Percentiles rank a stretch among this genome's conserved stretches.
These are phyloP conservation scores for Scatophagus argus DNA, from an alignment of 2,113 vertebrate species.

Conservation along the genomic window DNA sequence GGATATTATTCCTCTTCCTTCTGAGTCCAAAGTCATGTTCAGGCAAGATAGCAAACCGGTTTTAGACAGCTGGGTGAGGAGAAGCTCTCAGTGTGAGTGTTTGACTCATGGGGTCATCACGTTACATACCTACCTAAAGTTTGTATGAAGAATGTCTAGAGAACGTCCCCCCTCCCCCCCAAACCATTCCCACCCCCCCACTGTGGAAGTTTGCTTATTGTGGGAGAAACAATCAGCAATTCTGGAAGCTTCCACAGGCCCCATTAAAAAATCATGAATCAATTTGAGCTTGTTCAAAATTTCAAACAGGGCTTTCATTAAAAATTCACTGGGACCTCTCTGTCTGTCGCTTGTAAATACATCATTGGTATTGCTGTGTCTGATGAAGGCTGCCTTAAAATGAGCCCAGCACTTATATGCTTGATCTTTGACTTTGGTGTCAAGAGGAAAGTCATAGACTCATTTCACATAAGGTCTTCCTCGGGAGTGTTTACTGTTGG, in stretches of 20 bases:
- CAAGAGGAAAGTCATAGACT: constrained; percentile 50
- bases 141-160: neutral
- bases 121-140: constrained; percentile 20
- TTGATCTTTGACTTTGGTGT: constrained; percentile 66
- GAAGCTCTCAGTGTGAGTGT: constrained; percentile 17
- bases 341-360: constrained; percentile 77
- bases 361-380: constrained; percentile 61
- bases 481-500: constrained; percentile 17
- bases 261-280: constrained; percentile 82
- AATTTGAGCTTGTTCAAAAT: constrained; percentile 79
- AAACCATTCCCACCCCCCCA: neutral
- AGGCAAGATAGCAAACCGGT: constrained; percentile 2
- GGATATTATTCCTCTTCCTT: neutral
- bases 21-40: constrained; percentile 5
- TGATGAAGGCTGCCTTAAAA: constrained; percentile 57
- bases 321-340: constrained; percentile 76
- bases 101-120: constrained; percentile 10
- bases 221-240: constrained; percentile 72
- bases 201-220: constrained; percentile 57
- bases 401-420: constrained; percentile 47
- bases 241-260: constrained; percentile 67
- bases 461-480: constrained; percentile 16
- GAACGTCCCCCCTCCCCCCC: too few relatives aligned
- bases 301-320: constrained; percentile 79
- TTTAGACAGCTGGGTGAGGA: constrained; percentile 7